Evolutionary conservation across 35 echinoderm and acorn worm species (phyloP), one percentile per base, ranked within the genome.

Genomic region (Stichopus chloronotus): DNA sequence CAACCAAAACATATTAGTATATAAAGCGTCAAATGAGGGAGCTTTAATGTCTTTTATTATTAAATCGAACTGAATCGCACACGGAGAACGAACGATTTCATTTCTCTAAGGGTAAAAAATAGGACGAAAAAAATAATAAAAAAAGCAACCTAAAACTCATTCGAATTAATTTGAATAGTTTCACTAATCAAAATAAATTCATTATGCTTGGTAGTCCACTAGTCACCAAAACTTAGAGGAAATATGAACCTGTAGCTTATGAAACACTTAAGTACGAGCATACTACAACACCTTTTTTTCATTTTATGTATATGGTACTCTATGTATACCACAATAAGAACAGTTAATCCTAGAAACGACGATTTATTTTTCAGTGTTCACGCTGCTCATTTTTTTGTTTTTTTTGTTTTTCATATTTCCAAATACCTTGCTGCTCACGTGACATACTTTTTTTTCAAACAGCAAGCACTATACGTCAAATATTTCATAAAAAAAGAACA

Each of bases 1-100:
- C 80, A 83, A 83, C 80, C 80, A 57, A 83, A 83, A 83, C 80
- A 55, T 56, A 83, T 83, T 13, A 83, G 80, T 83, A 83, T 83
- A 83, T 83, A 83, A 83, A 83, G 80, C 80, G 10, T 83, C 56
- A 53, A 83, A 83, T n/a, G 52, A 83, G 80, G 80, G 80, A n/a
- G 52, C 13, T 54, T 83, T 83, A n/a, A 6, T 23, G 20, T 30
- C 12, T 79, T 52, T 30, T 52, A 23, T 52, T 83, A 57, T 53
- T 56, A 83, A n/a, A 83, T 17, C 16, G 55, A 83, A 83, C 80
- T 12, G 25, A 65, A 74, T 74, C 69, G 16, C 69, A 74, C 69
- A 74, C n/a, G 22, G 30, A 74, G 69, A 74, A 74, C 69, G 22
- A 74, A 74, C 69, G 69, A 14, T 74, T 20, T 74, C 69, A 24